Base-by-base conservation (phyloP, 2,888 invertebrate genomes). In the Polymixis flavicincta region DNA sequence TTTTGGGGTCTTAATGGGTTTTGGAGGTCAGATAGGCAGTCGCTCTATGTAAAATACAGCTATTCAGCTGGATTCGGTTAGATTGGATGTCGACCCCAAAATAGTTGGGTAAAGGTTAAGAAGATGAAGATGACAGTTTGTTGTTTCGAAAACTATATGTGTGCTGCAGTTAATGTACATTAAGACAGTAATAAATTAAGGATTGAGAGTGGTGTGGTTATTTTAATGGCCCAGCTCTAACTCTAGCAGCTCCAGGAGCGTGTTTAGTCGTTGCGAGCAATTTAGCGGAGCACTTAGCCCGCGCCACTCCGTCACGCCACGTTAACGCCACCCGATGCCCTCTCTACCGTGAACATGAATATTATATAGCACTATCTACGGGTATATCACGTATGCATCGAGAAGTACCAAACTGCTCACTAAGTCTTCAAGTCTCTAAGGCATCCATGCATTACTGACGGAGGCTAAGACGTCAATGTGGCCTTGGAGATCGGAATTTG, bases 221-320 rank as follows among this genome's bases (percentile, higher is more conserved):
- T 83, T 85, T 85, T 85, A 78, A 79, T 88, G 85, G 80, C 82
- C 71, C 80, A 45, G 70, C 65, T 59, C 79, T 71, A 59, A 63
- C 76, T 78, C 69, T 70, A 82, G 74, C 81, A 80, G 85, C 82
- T 80, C 69, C 78, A 85, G 84, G 82, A 86, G 83, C 86, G 80
- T 85, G 87, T 89, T 90, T 89, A 89, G 91, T 88, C 89, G 91
- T 89, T 88, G 89, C 89, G 91, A 92, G 90, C 92, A 93, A 93
- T 94, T 94, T 93, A 92, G 89, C 90, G 86, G 82, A 92, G 93
- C 93, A 93, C 93, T 94, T 93, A 93, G 91, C 89, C 89, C 85
- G 85, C 73, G 87, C 87, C 88, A 90, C 92, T 92, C 89, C 90
- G 92, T 91, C 93, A 93, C 91, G 93, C 86, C 89, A 85, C 92